phyloP scores from a whole-genome alignment of 2,797 vertebrate genomes.

The Manis pentadactyla region DNA sequence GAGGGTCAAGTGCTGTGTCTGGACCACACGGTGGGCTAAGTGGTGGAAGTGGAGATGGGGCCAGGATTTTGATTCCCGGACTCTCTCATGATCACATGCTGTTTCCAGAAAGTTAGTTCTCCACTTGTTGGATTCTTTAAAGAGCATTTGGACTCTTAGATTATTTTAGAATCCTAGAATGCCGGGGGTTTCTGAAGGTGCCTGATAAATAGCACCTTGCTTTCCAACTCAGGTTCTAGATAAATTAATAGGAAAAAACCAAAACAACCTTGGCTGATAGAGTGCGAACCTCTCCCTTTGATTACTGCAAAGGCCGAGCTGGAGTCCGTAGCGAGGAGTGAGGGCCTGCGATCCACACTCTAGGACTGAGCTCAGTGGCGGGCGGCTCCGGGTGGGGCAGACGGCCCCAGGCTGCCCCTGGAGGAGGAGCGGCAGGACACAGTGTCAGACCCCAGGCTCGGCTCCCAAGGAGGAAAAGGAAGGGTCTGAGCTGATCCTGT shows the following conservation, averaged over 20 bases:
- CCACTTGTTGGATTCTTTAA: not conserved
- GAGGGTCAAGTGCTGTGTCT: not conserved
- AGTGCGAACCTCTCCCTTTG: not conserved
- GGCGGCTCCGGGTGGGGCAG: not conserved
- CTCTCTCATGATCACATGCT: not conserved
- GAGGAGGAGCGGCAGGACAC: not conserved
- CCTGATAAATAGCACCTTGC: not conserved
- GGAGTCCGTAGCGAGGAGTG: too few species aligned
- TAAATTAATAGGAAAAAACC: not conserved
- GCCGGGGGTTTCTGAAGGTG: not conserved
- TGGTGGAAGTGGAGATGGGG: not conserved
- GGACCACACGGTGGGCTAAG: not conserved
- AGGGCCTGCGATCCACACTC: not conserved
- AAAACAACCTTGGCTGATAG: not conserved
- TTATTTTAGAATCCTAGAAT: not conserved
- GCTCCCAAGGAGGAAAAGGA: not conserved
- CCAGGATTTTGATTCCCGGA: not conserved
- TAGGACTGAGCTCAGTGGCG: too few species aligned
- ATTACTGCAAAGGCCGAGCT: not conserved
- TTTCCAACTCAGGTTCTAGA: not conserved
- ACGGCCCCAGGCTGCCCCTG: not conserved
- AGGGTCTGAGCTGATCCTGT: not conserved
- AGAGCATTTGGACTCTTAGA: not conserved
- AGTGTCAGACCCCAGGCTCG: not conserved
- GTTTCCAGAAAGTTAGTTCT: not conserved